These are phyloP conservation scores for Neomonachus schauinslandi DNA, from an alignment of 2,113 vertebrate genomes.

Conservation along the genomic window DNA sequence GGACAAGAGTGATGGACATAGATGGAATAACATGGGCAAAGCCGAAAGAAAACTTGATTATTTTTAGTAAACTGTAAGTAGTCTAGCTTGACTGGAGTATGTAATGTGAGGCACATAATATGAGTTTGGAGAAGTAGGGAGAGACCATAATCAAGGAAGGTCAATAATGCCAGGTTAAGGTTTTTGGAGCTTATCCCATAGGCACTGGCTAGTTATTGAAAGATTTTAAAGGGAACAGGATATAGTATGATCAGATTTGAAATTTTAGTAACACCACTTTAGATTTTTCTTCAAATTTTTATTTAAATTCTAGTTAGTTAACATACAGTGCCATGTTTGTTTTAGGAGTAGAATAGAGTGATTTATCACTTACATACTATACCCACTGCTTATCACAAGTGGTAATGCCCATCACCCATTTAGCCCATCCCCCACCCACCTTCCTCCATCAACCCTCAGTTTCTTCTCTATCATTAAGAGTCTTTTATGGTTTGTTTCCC, in stretches of 20 bases:
- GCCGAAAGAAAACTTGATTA: neutral
- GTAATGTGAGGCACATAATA: neutral
- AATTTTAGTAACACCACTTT: neutral
- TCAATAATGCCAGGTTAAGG: neutral
- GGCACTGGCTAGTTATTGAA: neutral
- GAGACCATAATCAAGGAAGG: neutral
- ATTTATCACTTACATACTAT: neutral
- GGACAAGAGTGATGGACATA: neutral
- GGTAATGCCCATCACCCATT: neutral
- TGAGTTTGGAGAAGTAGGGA: neutral
- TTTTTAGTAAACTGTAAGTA: neutral
- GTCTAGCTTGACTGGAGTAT: neutral
- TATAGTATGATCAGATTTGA: neutral
- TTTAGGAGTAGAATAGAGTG: neutral
- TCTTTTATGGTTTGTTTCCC: neutral
- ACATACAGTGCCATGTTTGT: neutral
- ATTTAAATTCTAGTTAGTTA: neutral
- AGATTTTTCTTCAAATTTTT: neutral
- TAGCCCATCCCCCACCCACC: neutral
- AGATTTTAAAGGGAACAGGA: neutral
- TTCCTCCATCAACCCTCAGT: neutral
- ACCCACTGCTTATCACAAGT: neutral
- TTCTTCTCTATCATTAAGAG: neutral
- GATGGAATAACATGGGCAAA: neutral
- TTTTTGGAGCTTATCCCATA: neutral